Evolutionary conservation across 2,113 vertebrate genomes (phyloP), one percentile per base, ranked within the genome.

Genomic region (Speoplatyrhinus poulsoni): DNA sequence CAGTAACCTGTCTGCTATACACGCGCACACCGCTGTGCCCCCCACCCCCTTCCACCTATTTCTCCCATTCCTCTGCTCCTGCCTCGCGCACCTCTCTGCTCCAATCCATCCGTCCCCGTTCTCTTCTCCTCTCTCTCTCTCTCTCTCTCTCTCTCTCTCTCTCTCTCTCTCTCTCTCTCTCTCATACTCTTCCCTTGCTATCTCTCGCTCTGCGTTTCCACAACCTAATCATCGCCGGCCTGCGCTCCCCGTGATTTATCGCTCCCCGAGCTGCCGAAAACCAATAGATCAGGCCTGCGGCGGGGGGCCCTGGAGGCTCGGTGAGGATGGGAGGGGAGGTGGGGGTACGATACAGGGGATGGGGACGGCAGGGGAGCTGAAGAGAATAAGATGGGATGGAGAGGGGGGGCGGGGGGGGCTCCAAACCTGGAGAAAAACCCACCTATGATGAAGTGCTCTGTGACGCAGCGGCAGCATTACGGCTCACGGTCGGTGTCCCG

Each of bases 171-270:
- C 61, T 50, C 32, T 4, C 59, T 59, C 69, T 67, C 55, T 70
- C 19, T 19, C 26, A 26, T 2, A 3, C 26, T 41, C 33, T 48
- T 19, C 69, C 70, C 55, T 70, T 73, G 71, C 60, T 63, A 72
- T 72, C 79, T 71, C 6, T 65, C 57, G 60, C 53, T 17, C 46
- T 62, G 47, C 65, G 79, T 64, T 76, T 70, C 74, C 65, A 61
- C 85, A 81, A 85, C 89, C 87, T 87, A 86, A 92, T 92, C 91
- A 91, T 92, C 83, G 86, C 73, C 69, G 75, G 75, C 85, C 88
- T 65, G 87, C 87, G 89, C 92, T 92, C 83, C 82, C 81, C 65
- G 73, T 92, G 92, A 93, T 93, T 92, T 93, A 93, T 93, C 79
- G 81, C 83, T 77, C 63, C 19, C 50, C 13, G 55, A 3, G 71